Percentiles rank a stretch among this genome's conserved stretches.
phyloP scores from a whole-genome alignment of 2,113 vertebrate genomes.

The Pipa parva region DNA sequence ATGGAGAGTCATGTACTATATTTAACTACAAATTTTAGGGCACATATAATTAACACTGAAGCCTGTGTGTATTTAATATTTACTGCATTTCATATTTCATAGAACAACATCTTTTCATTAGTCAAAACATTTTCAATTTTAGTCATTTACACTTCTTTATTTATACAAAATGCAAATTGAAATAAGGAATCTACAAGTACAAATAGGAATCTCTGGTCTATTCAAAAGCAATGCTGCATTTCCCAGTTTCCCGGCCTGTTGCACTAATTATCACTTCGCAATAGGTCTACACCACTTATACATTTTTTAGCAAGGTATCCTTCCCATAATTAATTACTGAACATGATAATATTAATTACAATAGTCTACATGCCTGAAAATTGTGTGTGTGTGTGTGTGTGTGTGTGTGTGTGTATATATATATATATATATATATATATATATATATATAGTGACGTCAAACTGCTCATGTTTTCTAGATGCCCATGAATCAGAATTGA shows the following conservation, averaged over 20 bases:
- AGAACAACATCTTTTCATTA: neutral
- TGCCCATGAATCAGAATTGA: neutral
- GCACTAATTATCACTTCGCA: neutral
- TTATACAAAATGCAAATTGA: neutral
- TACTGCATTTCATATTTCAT: neutral
- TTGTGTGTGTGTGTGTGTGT: neutral
- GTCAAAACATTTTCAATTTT: neutral
- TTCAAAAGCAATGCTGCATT: neutral
- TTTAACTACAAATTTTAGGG: too few relatives aligned
- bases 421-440: neutral
- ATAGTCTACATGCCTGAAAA: neutral
- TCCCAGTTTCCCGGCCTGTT: neutral
- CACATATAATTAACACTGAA: too few relatives aligned
- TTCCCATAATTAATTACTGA: neutral
- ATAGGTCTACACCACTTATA: neutral
- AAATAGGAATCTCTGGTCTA: neutral
- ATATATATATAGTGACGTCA: neutral
- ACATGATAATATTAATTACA: neutral
- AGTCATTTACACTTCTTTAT: neutral
- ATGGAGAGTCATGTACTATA: too few relatives aligned
- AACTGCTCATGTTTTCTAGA: neutral
- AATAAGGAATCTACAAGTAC: neutral
- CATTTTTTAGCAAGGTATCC: neutral
- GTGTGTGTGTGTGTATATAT: neutral
- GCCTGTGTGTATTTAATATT: neutral